These are phyloP conservation scores for Sebastes iracundus DNA, from an alignment of 2,797 vertebrate species.

Conservation along the genomic window DNA sequence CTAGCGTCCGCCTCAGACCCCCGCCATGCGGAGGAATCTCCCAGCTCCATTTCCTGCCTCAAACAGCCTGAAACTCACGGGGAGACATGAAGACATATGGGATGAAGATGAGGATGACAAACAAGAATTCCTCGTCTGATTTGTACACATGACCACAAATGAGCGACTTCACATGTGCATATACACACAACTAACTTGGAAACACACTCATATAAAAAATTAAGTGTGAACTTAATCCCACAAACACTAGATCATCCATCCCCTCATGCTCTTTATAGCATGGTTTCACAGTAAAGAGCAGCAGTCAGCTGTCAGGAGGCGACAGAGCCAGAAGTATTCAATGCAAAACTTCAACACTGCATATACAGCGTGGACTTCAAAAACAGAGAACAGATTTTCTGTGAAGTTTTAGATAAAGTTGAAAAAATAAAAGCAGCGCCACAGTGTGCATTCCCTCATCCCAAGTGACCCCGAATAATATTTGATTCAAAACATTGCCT, in stretches of 20 bases:
- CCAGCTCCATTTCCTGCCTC: slow-evolving; percentile 52
- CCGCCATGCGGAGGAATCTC: slow-evolving; percentile 54
- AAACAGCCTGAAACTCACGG: slow-evolving; percentile 6
- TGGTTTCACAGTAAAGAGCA: not conserved
- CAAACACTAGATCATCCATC: slow-evolving; percentile 2
- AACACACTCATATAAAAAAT: slow-evolving; percentile 11
- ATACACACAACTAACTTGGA: not conserved
- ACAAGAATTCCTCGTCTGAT: not conserved
- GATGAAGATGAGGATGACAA: not conserved
- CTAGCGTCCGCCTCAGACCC: slow-evolving; percentile 50
- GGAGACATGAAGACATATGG: slow-evolving; percentile 25
- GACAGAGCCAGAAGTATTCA: not conserved
- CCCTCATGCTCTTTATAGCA: slow-evolving; percentile 2
- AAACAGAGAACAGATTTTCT: not conserved
- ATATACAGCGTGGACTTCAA: not conserved
- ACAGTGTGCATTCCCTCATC: not conserved
- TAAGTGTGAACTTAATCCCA: slow-evolving; percentile 15
- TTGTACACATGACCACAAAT: not conserved
- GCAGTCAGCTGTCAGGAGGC: slow-evolving; percentile 3
- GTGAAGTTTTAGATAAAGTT: slow-evolving; percentile 8
- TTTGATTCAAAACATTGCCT: slow-evolving; percentile 40
- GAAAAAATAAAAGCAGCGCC: not conserved
- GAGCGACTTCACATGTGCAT: not conserved
- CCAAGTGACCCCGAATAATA: slow-evolving; percentile 25
- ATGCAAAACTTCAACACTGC: not conserved